Conservation (phyloP, 2,797 vertebrate species). For the Galago senegalensis region DNA sequence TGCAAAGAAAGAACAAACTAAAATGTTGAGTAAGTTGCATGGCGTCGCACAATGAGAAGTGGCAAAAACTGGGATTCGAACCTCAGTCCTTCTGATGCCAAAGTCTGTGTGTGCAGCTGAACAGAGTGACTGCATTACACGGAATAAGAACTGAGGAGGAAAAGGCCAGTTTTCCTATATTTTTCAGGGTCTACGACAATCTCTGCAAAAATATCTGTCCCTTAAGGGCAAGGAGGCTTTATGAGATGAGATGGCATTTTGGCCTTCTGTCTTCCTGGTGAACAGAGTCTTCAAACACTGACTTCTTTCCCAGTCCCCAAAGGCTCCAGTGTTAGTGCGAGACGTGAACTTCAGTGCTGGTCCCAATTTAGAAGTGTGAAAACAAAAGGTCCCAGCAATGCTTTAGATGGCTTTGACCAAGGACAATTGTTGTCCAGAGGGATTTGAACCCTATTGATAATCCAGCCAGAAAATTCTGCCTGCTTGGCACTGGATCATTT, state of each 20-base stretch:
- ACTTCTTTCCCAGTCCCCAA: background rate
- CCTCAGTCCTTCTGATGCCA: background rate
- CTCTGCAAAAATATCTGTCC: background rate
- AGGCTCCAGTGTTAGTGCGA: background rate
- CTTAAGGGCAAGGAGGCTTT: background rate
- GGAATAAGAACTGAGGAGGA: background rate
- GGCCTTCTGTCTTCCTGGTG: background rate
- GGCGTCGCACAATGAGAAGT: background rate
- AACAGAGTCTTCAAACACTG: background rate
- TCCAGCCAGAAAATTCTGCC: constrained; percentile 38
- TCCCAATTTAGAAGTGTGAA: constrained; percentile 10
- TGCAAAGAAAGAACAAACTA: background rate
- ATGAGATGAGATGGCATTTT: background rate
- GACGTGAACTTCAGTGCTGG: background rate
- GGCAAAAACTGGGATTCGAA: background rate
- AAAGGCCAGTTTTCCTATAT: background rate
- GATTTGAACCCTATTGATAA: constrained; percentile 27
- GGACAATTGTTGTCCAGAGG: background rate
- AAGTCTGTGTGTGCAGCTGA: background rate
- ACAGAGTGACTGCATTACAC: background rate
- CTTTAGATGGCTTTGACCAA: constrained; percentile 25
- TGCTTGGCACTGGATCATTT: background rate
- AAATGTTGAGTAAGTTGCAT: background rate
- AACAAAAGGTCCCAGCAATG: background rate
- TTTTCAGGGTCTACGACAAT: background rate